Evolutionary conservation across 2,888 invertebrate species (phyloP).

Genomic region (Torymus tubicola): DNA sequence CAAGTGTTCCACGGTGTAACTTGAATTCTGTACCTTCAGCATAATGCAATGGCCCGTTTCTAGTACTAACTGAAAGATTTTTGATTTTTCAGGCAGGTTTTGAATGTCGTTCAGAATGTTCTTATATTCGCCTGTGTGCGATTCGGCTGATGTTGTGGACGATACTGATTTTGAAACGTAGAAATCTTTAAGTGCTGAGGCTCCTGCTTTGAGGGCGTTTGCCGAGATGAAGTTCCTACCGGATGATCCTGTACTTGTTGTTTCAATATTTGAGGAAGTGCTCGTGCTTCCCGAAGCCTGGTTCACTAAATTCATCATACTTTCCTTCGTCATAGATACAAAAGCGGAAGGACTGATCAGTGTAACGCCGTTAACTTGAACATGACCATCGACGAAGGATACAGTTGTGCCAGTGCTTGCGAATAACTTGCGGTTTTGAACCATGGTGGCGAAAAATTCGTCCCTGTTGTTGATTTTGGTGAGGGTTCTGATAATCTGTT

Average conservation of each 20-base stretch:
- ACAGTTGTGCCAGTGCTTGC: constrained; percentile 34
- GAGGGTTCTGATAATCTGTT: constrained; percentile 64
- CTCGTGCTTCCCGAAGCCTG: background rate
- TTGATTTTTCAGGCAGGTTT: constrained; percentile 16
- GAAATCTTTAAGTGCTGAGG: constrained; percentile 18
- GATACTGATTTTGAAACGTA: constrained; percentile 26
- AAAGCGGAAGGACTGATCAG: constrained; percentile 50
- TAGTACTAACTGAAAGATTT: constrained; percentile 29
- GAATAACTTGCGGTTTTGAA: constrained; percentile 54
- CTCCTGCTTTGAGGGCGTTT: constrained; percentile 37
- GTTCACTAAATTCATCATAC: constrained; percentile 29
- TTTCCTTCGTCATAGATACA: constrained; percentile 43
- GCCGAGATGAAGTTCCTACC: background rate
- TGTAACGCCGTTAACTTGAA: constrained; percentile 52
- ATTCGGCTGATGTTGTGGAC: background rate
- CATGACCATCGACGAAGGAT: constrained; percentile 51
- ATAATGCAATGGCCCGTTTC: constrained; percentile 21
- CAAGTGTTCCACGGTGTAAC: constrained; percentile 19
- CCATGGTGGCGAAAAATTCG: constrained; percentile 57
- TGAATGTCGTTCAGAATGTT: constrained; percentile 36
- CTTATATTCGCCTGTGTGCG: background rate
- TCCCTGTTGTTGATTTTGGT: constrained; percentile 59
- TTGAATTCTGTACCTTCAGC: background rate
- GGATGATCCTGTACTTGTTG: background rate
- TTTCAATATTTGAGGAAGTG: background rate